Conservation (phyloP, 2,797 vertebrate species). For the Lagocephalus sceleratus region DNA sequence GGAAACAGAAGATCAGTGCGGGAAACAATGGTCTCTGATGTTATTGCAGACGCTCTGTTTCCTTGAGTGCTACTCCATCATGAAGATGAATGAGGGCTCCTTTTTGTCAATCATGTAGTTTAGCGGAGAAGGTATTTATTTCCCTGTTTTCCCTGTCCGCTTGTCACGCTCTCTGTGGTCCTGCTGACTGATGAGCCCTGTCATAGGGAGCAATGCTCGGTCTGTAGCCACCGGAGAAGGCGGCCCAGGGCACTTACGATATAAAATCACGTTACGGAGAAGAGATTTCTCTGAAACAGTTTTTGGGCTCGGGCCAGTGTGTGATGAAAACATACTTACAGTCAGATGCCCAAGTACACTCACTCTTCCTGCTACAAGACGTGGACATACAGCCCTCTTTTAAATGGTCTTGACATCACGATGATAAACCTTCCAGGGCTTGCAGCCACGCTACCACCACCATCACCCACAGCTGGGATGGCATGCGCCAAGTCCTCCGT, state of each 20-base stretch:
- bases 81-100: slow-evolving; percentile 46
- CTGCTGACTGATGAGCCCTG: slow-evolving; percentile 55
- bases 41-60: slow-evolving; percentile 32
- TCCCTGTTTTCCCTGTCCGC: slow-evolving; percentile 30
- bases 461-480: too few species aligned
- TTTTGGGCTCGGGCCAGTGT: not conserved
- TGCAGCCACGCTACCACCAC: too few species aligned
- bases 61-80: slow-evolving; percentile 42
- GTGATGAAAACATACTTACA: not conserved
- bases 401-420: too few species aligned
- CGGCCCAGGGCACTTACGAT: not conserved
- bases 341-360: too few species aligned
- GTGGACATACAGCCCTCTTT: too few species aligned
- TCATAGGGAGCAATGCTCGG: slow-evolving; percentile 43
- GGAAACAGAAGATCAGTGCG: slow-evolving; percentile 26
- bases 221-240: slow-evolving; percentile 29
- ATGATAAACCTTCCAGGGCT: too few species aligned
- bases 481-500: too few species aligned
- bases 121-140: slow-evolving; percentile 56
- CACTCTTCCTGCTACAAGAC: too few species aligned
- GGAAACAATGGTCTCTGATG: slow-evolving; percentile 37
- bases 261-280: slow-evolving; percentile 10
- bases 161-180: slow-evolving; percentile 23
- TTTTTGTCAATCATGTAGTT: slow-evolving; percentile 54
- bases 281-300: not conserved